Conservation (phyloP, 1,140 invertebrate genomes). For the Nymphalis io region DNA sequence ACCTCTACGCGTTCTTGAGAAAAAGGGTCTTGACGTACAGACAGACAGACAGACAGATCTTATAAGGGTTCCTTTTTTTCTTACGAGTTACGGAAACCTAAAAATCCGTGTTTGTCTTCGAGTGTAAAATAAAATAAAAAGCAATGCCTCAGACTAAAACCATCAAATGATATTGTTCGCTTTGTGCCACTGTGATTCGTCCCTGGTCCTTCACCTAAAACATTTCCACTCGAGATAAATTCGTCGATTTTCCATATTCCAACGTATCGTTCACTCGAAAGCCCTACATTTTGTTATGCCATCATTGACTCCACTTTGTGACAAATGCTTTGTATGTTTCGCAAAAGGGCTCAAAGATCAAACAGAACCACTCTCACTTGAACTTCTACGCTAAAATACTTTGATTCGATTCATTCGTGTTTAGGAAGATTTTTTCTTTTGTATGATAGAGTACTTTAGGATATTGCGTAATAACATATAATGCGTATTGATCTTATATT, state of each 20-base stretch:
- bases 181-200: slow-evolving; percentile 1
- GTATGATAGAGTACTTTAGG: background rate
- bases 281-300: slow-evolving; percentile 25
- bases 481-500: slow-evolving; percentile 8
- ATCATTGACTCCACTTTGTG: slow-evolving; percentile 47
- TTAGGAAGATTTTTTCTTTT: slow-evolving; percentile 2
- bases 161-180: slow-evolving; percentile 4
- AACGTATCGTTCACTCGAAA: slow-evolving; percentile 18
- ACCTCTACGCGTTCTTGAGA: too few relatives aligned
- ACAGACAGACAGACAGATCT: too few relatives aligned
- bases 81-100: too few relatives aligned
- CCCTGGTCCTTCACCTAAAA: slow-evolving; percentile 20
- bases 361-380: slow-evolving; percentile 21
- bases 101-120: too few relatives aligned
- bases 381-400: slow-evolving; percentile 1
- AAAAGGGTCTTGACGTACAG: too few relatives aligned
- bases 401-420: slow-evolving; percentile 7
- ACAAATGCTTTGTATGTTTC: slow-evolving; percentile 48
- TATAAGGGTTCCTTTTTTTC: too few relatives aligned
- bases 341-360: slow-evolving; percentile 39
- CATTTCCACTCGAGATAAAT: slow-evolving; percentile 41
- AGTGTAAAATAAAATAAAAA: background rate
- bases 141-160: background rate
- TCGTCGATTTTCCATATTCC: slow-evolving; percentile 39
- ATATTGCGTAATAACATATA: slow-evolving; percentile 1